These are phyloP conservation scores for Neoitamus cyanurus DNA, from an alignment of 2,888 invertebrate species.

Conservation along the genomic window DNA sequence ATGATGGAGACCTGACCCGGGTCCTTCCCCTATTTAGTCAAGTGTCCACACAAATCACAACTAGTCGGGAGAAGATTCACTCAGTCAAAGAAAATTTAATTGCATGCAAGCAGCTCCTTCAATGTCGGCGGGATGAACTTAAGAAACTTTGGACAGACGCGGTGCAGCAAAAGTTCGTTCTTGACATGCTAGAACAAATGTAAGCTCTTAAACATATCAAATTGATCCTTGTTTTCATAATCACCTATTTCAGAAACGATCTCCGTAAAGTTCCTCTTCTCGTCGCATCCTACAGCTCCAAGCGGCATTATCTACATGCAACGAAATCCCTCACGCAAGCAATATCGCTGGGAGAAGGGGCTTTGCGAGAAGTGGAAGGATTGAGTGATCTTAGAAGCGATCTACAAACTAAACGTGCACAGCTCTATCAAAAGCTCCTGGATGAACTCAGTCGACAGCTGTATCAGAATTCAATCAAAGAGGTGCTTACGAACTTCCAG, in stretches of 20 bases:
- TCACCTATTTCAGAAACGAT: conserved; percentile 72
- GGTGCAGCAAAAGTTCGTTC: conserved; percentile 92
- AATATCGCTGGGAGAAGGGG: conserved; percentile 74
- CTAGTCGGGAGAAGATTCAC: conserved; percentile 79
- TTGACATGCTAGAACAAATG: conserved; percentile 90
- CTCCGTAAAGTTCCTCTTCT: conserved; percentile 79
- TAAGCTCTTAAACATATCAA: conserved; percentile 54
- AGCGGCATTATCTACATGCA: conserved; percentile 86
- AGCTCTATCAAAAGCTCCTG: conserved; percentile 75
- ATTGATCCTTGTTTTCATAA: conserved; percentile 19
- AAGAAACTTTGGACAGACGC: conserved; percentile 95
- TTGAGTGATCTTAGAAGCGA: conserved; percentile 82
- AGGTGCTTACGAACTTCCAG: conserved; percentile 68
- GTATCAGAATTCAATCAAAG: conserved; percentile 73
- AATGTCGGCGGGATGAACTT: conserved; percentile 92
- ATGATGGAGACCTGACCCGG: conserved; percentile 86
- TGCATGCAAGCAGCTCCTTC: conserved; percentile 85
- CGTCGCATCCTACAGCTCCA: conserved; percentile 73
- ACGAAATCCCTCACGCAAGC: conserved; percentile 84
- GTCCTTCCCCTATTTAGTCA: conserved; percentile 78
- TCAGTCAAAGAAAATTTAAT: conserved; percentile 83
- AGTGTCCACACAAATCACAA: conserved; percentile 80
- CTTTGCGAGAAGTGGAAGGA: conserved; percentile 84
- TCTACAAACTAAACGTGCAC: conserved; percentile 72
- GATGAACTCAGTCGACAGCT: conserved; percentile 79